Evolutionary conservation across 1,140 invertebrate genomes (phyloP).

Genomic region (Lethocerus indicus): DNA sequence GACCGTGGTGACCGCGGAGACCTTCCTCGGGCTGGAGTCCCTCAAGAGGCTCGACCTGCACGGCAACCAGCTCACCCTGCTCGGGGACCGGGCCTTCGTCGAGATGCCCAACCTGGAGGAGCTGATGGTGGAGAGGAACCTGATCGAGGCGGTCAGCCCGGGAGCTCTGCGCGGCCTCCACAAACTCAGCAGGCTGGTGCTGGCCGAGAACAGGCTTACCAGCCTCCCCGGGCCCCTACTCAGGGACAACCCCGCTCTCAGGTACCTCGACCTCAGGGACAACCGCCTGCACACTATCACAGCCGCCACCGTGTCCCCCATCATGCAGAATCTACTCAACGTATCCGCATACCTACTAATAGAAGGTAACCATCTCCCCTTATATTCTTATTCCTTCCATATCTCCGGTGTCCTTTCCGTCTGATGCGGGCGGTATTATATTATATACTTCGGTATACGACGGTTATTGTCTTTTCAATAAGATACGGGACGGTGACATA

Average conservation of each 20-base stretch:
- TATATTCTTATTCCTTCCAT: no score
- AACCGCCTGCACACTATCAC: slow-evolving; percentile 56
- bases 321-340: slow-evolving; percentile 55
- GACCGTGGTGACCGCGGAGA: slow-evolving; percentile 43
- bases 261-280: slow-evolving; percentile 49
- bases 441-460: no score
- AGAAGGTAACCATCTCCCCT: no score
- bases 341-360: slow-evolving; percentile 48
- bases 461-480: no score
- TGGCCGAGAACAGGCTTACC: slow-evolving; percentile 53
- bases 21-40: slow-evolving; percentile 47
- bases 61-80: slow-evolving; percentile 47
- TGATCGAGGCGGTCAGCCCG: slow-evolving; percentile 44
- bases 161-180: slow-evolving; percentile 51
- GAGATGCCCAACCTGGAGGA: slow-evolving; percentile 51
- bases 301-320: slow-evolving; percentile 47
- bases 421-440: no score
- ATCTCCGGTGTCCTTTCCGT: no score
- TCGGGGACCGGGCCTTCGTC: slow-evolving; percentile 53
- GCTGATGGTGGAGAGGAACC: slow-evolving; percentile 52
- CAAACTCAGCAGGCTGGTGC: slow-evolving; percentile 41
- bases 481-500: no score
- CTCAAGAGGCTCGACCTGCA: slow-evolving; percentile 45
- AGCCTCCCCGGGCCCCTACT: slow-evolving; percentile 44
- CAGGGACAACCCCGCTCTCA: slow-evolving; percentile 38